Evolutionary conservation across 2,113 vertebrate genomes (phyloP).

Genomic region (rat (Rattus norvegicus)): DNA sequence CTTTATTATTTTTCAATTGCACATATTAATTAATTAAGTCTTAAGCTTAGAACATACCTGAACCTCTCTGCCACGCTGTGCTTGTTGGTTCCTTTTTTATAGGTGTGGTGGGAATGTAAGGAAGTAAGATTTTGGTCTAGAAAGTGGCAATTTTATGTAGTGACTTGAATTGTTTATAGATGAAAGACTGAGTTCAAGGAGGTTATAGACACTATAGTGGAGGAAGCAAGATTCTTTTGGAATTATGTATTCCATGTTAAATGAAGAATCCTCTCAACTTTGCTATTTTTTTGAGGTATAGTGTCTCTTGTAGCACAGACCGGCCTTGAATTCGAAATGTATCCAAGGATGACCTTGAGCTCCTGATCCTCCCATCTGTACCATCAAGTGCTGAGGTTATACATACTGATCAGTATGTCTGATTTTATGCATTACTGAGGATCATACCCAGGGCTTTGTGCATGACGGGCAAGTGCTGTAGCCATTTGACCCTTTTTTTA

Average conservation of each 20-base stretch:
- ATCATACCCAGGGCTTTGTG: not conserved
- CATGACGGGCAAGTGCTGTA: not conserved
- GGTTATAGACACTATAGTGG: not conserved
- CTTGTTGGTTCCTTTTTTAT: not conserved
- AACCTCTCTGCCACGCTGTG: not conserved
- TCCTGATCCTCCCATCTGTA: not conserved
- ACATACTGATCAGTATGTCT: not conserved
- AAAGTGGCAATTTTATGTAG: constrained; percentile 28
- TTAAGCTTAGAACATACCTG: not conserved
- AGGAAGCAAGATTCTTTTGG: not conserved
- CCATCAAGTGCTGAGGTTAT: not conserved
- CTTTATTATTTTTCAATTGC: too few relatives aligned
- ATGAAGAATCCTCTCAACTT: not conserved
- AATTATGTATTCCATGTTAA: not conserved
- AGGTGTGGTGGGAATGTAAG: not conserved
- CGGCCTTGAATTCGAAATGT: not conserved
- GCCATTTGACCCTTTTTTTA: not conserved
- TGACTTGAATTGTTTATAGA: not conserved
- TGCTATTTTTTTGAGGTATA: not conserved
- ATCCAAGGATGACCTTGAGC: not conserved
- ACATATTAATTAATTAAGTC: not conserved
- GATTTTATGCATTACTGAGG: not conserved
- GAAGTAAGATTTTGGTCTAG: not conserved
- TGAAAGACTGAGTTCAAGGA: not conserved
- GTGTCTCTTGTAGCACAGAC: not conserved